Percentiles rank a stretch among this genome's conserved stretches.
Conservation (phyloP, 2,113 vertebrate species). For the Excalfactoria chinensis region DNA sequence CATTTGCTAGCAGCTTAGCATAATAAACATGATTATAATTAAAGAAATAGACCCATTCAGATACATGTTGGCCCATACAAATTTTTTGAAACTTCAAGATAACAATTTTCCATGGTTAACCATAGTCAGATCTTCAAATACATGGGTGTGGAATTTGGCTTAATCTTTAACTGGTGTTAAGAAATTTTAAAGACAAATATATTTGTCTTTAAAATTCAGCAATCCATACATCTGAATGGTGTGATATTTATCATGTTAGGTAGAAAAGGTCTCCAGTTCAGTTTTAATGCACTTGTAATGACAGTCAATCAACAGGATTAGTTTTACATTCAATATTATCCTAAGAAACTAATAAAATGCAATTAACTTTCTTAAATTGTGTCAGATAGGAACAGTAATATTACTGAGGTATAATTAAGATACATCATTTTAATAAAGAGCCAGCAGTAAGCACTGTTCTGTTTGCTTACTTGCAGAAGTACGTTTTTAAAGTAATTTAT, state of each 20-base stretch:
- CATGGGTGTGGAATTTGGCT: background rate
- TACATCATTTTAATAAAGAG: constrained; percentile 13
- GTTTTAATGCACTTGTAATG: background rate
- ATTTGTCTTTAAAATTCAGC: constrained; percentile 6
- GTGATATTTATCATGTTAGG: background rate
- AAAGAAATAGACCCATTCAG: background rate
- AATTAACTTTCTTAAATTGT: constrained; percentile 2
- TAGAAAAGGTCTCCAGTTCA: background rate
- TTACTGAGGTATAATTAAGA: constrained; percentile 23
- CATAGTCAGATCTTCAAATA: background rate
- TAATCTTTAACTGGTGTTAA: background rate
- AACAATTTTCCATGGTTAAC: background rate
- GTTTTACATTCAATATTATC: constrained; percentile 7
- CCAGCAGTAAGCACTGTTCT: background rate
- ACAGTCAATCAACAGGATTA: constrained; percentile 11
- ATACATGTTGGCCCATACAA: background rate
- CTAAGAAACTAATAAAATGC: constrained; percentile 21
- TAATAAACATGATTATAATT: background rate
- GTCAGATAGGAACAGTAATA: background rate
- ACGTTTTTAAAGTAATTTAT: background rate
- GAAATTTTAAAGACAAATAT: background rate
- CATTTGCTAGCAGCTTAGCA: background rate
- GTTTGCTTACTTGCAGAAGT: background rate
- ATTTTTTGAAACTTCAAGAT: background rate
- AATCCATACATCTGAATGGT: background rate